Conservation (phyloP, 2,113 vertebrate genomes). For the Columbina picui region DNA sequence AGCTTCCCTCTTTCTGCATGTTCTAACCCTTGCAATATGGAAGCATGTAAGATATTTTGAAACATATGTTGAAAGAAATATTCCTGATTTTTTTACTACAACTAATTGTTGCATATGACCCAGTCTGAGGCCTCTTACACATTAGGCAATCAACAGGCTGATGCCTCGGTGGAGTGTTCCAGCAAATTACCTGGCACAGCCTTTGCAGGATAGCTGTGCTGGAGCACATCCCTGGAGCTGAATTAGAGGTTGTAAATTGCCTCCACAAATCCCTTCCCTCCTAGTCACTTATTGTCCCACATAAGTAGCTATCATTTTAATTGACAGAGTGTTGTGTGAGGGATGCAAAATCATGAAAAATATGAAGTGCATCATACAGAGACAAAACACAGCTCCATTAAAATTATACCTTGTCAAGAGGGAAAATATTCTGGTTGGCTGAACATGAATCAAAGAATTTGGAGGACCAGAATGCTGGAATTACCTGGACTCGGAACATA, state of each 20-base stretch:
- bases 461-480: slow-evolving; percentile 46
- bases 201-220: background rate
- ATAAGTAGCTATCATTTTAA: slow-evolving; percentile 68
- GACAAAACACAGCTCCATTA: slow-evolving; percentile 32
- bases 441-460: slow-evolving; percentile 47
- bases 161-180: slow-evolving; percentile 48
- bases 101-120: slow-evolving; percentile 41
- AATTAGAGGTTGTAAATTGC: slow-evolving; percentile 60
- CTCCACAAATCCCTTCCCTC: slow-evolving; percentile 56
- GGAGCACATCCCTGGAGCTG: slow-evolving; percentile 55
- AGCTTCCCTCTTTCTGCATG: background rate
- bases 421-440: slow-evolving; percentile 47
- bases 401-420: slow-evolving; percentile 65
- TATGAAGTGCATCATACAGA: slow-evolving; percentile 40
- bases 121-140: slow-evolving; percentile 55
- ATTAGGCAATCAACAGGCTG: slow-evolving; percentile 68
- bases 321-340: slow-evolving; percentile 44
- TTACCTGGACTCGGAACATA: slow-evolving; percentile 18
- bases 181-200: slow-evolving; percentile 65
- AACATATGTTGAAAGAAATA: background rate
- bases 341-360: slow-evolving; percentile 61
- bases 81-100: background rate
- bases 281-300: slow-evolving; percentile 62
- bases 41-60: background rate
- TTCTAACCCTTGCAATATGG: slow-evolving; percentile 15